These are phyloP conservation scores for Sander lucioperca DNA, from an alignment of 2,113 vertebrate species.

Conservation along the genomic window DNA sequence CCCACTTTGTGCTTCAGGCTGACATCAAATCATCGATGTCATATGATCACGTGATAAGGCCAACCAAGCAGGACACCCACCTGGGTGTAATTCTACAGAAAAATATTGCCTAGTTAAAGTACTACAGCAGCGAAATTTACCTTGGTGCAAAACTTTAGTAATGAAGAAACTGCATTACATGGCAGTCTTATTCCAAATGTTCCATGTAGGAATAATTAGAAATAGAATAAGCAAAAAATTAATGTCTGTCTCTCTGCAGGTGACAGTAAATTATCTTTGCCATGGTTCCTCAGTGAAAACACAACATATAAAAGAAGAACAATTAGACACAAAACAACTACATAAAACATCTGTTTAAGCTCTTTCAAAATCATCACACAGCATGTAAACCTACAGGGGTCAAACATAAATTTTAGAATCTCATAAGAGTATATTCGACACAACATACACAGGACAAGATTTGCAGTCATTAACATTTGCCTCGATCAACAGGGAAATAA, in stretches of 20 bases:
- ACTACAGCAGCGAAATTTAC: conserved; percentile 72
- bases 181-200: conserved; percentile 78
- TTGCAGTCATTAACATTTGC: conserved; percentile 38
- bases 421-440: conserved; percentile 58
- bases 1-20: conserved; percentile 52
- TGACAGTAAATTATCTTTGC: conserved; percentile 79
- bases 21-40: conserved; percentile 44
- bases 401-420: conserved; percentile 56
- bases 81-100: conserved; percentile 70
- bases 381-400: conserved; percentile 62
- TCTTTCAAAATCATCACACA: conserved; percentile 52
- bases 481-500: conserved; percentile 63
- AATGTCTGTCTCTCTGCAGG: conserved; percentile 81
- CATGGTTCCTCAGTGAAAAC: conserved; percentile 77
- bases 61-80: conserved; percentile 69
- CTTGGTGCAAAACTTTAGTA: conserved; percentile 76
- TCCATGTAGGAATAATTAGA: conserved; percentile 81
- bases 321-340: conserved; percentile 68
- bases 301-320: conserved; percentile 68
- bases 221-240: conserved; percentile 77
- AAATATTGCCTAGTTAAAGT: conserved; percentile 76
- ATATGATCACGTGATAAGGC: conserved; percentile 60
- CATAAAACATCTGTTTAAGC: conserved; percentile 62
- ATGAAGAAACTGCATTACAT: conserved; percentile 77
- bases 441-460: conserved; percentile 39